Conservation (phyloP, 2,797 vertebrate species). For the Pangasius larnaudii region DNA sequence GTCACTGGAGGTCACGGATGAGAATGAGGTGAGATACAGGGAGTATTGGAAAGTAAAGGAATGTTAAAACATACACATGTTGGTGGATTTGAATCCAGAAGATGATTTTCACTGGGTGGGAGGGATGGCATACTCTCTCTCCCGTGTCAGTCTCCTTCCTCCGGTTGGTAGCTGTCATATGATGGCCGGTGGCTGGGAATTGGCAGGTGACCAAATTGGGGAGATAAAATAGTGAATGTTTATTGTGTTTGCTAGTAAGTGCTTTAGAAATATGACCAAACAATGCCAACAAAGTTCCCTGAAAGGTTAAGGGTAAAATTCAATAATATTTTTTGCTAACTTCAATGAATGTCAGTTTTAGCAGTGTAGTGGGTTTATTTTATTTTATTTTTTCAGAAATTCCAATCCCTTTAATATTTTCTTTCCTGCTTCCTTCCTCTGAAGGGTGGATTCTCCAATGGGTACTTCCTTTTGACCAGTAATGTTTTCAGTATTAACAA, state of each 20-base stretch:
- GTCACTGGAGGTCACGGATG: slow-evolving; percentile 73
- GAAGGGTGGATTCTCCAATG: slow-evolving; percentile 78
- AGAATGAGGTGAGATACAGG: slow-evolving; percentile 71
- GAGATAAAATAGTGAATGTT: background rate
- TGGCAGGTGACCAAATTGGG: background rate
- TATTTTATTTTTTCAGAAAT: background rate
- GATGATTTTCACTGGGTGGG: background rate
- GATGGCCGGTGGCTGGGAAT: background rate
- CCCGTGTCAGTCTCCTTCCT: background rate
- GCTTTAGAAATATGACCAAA: background rate
- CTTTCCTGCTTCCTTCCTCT: slow-evolving; percentile 41
- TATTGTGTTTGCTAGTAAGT: background rate
- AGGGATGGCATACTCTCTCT: background rate
- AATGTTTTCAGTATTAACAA: slow-evolving; percentile 72
- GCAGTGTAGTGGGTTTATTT: background rate
- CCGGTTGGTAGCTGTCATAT: background rate
- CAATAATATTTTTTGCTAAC: background rate
- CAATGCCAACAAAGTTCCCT: background rate
- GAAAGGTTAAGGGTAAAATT: background rate
- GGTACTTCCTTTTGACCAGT: slow-evolving; percentile 69
- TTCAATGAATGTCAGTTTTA: background rate
- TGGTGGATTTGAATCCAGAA: background rate
- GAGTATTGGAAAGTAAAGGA: background rate
- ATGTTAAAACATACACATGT: background rate
- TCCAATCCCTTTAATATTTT: background rate